These are phyloP conservation scores for Mastomys natalensis DNA, from an alignment of 2,113 vertebrate genomes.

Conservation along the genomic window DNA sequence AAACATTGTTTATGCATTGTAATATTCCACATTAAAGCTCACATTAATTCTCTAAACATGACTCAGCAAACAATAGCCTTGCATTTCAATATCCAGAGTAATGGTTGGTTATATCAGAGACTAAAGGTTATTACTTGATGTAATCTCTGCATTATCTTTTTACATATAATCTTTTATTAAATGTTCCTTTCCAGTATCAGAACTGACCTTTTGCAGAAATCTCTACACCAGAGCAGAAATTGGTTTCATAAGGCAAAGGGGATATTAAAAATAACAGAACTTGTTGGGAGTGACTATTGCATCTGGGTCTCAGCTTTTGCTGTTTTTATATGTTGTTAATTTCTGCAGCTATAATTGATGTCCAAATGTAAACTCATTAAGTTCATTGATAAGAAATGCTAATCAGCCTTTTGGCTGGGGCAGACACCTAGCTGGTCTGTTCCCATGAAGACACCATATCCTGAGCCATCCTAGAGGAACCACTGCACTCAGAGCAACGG, in stretches of 20 bases:
- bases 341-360: conserved; percentile 65
- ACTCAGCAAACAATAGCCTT: conserved; percentile 74
- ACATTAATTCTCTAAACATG: conserved; percentile 74
- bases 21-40: conserved; percentile 68
- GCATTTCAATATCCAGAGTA: conserved; percentile 70
- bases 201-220: conserved; percentile 78
- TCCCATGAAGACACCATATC: too few species aligned
- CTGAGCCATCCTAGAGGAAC: too few species aligned
- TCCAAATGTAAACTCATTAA: conserved; percentile 61
- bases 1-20: conserved; percentile 60
- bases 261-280: conserved; percentile 72
- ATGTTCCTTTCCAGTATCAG: conserved; percentile 75
- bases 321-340: conserved; percentile 52
- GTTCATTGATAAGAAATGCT: conserved; percentile 19
- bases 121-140: conserved; percentile 77
- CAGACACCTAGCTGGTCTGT: too few species aligned
- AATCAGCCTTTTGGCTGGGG: not conserved
- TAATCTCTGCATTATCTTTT: conserved; percentile 75
- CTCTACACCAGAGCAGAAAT: conserved; percentile 73
- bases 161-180: conserved; percentile 74
- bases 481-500: too few species aligned
- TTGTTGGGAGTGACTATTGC: conserved; percentile 17
- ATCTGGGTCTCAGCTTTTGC: conserved; percentile 67
- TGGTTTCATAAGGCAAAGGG: conserved; percentile 60
- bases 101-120: conserved; percentile 71